Conservation (phyloP, 2,888 invertebrate species). For the Strigamia crassipes region DNA sequence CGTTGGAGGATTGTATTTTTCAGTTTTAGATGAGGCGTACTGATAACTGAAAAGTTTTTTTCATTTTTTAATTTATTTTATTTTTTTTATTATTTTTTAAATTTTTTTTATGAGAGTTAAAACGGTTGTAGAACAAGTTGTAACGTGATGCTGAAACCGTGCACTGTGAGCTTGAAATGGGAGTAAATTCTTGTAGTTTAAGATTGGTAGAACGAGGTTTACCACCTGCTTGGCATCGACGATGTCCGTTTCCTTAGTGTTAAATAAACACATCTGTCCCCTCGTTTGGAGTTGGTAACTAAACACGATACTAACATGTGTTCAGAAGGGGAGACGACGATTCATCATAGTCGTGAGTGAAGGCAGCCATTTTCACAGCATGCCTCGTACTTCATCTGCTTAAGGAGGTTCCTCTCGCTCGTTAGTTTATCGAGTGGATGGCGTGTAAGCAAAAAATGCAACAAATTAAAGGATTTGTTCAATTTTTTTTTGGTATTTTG, state of each 20-base stretch:
- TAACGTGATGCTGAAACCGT: background rate
- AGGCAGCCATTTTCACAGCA: slow-evolving; percentile 24
- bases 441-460: background rate
- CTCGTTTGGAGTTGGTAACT: slow-evolving; percentile 34
- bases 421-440: background rate
- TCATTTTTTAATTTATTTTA: too few relatives aligned
- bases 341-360: slow-evolving; percentile 3
- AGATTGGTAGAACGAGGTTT: slow-evolving; percentile 13
- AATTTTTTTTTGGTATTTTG: background rate
- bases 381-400: slow-evolving; percentile 23
- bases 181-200: slow-evolving; percentile 5
- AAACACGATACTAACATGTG: slow-evolving; percentile 28
- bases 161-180: background rate
- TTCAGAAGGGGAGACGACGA: slow-evolving; percentile 19
- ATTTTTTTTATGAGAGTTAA: background rate
- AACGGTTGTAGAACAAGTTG: background rate
- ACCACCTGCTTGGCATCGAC: slow-evolving; percentile 26
- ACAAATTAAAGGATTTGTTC: background rate
- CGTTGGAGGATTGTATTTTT: background rate
- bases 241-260: slow-evolving; percentile 16
- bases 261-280: slow-evolving; percentile 30
- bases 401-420: background rate
- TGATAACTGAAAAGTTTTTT: background rate
- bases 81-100: background rate
- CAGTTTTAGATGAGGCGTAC: background rate